A percentile compares a stretch with the other conserved stretches of the same genome.
These are phyloP conservation scores for Periophthalmodon schlosseri DNA, from an alignment of 2,113 vertebrate species.

Conservation along the genomic window DNA sequence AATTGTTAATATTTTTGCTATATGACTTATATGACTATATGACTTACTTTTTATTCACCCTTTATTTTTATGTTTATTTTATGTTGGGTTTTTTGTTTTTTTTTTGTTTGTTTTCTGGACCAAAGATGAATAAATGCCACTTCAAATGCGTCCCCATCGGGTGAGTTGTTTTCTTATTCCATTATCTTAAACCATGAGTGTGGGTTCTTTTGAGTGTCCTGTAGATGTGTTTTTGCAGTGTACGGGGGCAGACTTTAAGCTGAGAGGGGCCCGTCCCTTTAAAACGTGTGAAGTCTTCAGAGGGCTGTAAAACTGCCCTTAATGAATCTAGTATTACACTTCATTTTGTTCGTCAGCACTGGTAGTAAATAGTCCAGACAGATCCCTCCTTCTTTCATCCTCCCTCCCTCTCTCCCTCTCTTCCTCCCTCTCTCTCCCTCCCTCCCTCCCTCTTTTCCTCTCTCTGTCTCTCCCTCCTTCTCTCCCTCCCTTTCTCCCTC, in stretches of 20 bases:
- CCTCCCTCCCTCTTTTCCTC: not conserved
- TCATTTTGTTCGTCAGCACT: constrained; percentile 37
- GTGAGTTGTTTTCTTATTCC: too few species aligned
- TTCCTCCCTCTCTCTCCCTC: constrained; percentile 36
- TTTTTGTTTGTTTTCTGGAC: too few species aligned
- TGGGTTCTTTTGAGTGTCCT: too few species aligned
- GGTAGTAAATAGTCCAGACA: constrained; percentile 36
- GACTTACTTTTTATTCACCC: too few species aligned
- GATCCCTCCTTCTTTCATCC: constrained; percentile 3
- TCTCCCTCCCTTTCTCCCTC: not conserved
- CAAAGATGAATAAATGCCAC: too few species aligned
- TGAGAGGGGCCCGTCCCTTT: not conserved
- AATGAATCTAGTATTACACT: constrained; percentile 36
- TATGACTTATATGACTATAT: too few species aligned
- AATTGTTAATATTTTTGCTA: too few species aligned
- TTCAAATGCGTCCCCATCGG: too few species aligned
- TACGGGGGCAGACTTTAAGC: not conserved
- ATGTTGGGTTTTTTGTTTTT: too few species aligned
- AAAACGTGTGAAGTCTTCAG: constrained; percentile 41
- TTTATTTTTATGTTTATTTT: too few species aligned
- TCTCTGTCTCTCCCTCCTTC: not conserved
- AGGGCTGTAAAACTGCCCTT: constrained; percentile 26
- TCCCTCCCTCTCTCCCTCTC: constrained; percentile 44
- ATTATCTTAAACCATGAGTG: too few species aligned
- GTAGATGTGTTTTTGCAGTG: not conserved